phyloP scores from a whole-genome alignment of 2,888 invertebrate genomes.

The Sinhomidia bicolor region DNA sequence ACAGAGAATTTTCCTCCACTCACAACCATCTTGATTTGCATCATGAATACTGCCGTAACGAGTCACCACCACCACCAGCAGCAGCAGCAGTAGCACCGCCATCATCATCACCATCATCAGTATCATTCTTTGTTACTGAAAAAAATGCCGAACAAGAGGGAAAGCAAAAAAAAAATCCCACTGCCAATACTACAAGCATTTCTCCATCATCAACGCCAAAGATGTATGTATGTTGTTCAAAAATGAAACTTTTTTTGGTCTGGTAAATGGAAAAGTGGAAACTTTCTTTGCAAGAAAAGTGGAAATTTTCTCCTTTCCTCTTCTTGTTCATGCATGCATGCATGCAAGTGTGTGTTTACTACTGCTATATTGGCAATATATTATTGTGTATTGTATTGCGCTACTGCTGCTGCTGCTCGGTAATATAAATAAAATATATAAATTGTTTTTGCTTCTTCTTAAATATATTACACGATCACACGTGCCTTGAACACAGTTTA shows the following conservation, averaged over 20 bases:
- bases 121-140: constrained; percentile 41
- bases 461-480: not conserved
- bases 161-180: not conserved
- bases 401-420: too few species aligned
- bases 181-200: constrained; percentile 17
- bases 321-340: constrained; percentile 13
- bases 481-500: not conserved
- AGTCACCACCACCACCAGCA: too few species aligned
- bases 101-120: too few species aligned
- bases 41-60: constrained; percentile 51
- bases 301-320: constrained; percentile 27
- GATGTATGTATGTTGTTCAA: constrained; percentile 49
- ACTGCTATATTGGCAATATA: too few species aligned
- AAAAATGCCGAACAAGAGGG: not conserved
- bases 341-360: not conserved
- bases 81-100: too few species aligned
- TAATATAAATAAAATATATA: too few species aligned
- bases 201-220: not conserved
- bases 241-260: constrained; percentile 56
- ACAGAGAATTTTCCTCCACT: constrained; percentile 32
- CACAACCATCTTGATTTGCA: constrained; percentile 57
- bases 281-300: constrained; percentile 40
- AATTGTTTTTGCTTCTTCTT: too few species aligned
- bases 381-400: not conserved
- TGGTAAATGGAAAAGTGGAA: constrained; percentile 42